Percentiles rank a stretch among this genome's conserved stretches.
Conservation (phyloP, 1,140 invertebrate genomes). For the Delia radicum region DNA sequence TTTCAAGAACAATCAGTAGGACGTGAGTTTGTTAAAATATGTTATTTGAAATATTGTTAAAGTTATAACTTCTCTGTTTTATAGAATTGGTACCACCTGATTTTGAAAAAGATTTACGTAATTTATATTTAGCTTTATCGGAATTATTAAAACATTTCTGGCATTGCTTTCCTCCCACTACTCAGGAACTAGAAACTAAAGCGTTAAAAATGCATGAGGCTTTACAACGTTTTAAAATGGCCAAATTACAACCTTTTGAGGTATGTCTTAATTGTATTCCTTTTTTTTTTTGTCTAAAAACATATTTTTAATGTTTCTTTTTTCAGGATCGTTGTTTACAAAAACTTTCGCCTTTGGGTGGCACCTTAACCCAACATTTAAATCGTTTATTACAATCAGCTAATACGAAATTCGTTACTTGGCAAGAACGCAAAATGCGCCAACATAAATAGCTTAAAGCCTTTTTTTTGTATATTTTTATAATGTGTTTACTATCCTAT, state of each 20-base stretch:
- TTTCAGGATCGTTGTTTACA: conserved; percentile 73
- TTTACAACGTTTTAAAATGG: conserved; percentile 81
- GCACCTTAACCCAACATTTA: conserved; percentile 81
- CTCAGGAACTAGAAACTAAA: conserved; percentile 76
- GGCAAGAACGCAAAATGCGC: conserved; percentile 74
- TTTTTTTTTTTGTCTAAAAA: not conserved
- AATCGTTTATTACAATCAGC: conserved; percentile 81
- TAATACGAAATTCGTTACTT: conserved; percentile 78
- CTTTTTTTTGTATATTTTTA: not conserved
- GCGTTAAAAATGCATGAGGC: conserved; percentile 84
- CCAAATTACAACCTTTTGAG: conserved; percentile 82
- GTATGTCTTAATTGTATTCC: conserved; percentile 60
- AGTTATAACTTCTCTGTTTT: conserved; percentile 32
- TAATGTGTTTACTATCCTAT: not conserved
- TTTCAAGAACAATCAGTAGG: conserved; percentile 75
- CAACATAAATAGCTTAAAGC: conserved; percentile 44
- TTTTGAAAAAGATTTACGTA: conserved; percentile 78
- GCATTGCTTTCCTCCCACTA: conserved; percentile 88
- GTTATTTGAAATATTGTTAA: conserved; percentile 20
- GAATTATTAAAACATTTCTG: conserved; percentile 93
- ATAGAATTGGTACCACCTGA: conserved; percentile 78
- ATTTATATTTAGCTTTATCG: conserved; percentile 79
- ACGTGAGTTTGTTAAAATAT: conserved; percentile 62
- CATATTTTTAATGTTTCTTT: not conserved
- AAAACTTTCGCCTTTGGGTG: conserved; percentile 75